Evolutionary conservation across 2,797 vertebrate genomes (phyloP).

Genomic region (Mormyrus proboscirostris): DNA sequence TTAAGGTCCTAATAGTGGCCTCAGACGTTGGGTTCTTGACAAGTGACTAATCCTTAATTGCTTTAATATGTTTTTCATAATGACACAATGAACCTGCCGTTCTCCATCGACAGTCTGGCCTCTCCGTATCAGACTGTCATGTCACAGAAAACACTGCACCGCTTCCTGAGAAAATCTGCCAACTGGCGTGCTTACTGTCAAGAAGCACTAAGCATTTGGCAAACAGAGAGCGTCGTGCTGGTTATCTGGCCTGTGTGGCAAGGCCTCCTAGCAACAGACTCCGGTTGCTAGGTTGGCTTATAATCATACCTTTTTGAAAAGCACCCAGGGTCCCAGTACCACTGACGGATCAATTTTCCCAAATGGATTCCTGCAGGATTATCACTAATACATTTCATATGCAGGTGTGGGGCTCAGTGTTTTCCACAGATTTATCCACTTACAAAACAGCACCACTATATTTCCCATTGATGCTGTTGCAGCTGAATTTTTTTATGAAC

Average conservation of each 20-base stretch:
- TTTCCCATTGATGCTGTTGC: not conserved
- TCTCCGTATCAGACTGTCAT: not conserved
- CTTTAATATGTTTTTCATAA: not conserved
- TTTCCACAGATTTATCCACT: not conserved
- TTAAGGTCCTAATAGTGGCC: not conserved
- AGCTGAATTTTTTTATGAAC: not conserved
- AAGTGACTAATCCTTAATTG: not conserved
- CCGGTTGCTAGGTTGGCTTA: slow-evolving; percentile 1
- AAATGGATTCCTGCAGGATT: not conserved
- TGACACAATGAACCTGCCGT: not conserved
- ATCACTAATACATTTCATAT: not conserved
- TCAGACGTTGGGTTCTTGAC: not conserved
- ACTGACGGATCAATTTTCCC: slow-evolving; percentile 5
- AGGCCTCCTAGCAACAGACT: slow-evolving; percentile 7
- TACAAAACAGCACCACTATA: not conserved
- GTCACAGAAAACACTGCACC: not conserved
- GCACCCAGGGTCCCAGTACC: not conserved
- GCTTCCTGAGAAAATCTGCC: not conserved
- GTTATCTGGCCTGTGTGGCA: not conserved
- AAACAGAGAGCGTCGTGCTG: not conserved
- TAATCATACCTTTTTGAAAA: slow-evolving; percentile 4
- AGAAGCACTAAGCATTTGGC: not conserved
- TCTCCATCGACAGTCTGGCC: not conserved
- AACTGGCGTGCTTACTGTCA: not conserved
- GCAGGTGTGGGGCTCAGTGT: not conserved